Evolutionary conservation across 1,140 invertebrate species (phyloP), one percentile per base, ranked within the genome.

Genomic region (Brachionus koreanus): DNA sequence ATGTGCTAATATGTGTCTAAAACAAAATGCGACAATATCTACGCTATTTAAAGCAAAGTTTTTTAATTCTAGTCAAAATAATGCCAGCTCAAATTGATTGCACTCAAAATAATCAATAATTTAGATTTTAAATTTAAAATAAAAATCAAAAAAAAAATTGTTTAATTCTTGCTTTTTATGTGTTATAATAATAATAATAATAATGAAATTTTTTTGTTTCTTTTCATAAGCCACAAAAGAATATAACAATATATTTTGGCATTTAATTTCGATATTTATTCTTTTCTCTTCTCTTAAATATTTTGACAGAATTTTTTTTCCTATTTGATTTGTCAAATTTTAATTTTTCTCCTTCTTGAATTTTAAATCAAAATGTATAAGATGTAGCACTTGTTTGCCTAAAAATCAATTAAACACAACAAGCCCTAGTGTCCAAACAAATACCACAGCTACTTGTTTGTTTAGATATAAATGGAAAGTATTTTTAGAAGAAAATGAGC

Each of bases 31-130:
- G 49, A 1, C 39, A 42, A 7, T 42, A 13, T 42, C 6, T 42
- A 19, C 49, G 19, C 0, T 57, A 57, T 16, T 57, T 57, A 57
- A 57, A 57, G 49, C 49, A n/a, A 57, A 57, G 16, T 57, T 57
- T n/a, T 6, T 19, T 19, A 19, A 57, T 23, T 57, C 5, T 19
- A 49, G 13, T 49, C 43, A 49, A 49, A 29, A 49, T 49, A 57
- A 57, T 57, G 9, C 5, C 19, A 57, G n/a, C 49, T 29, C 49
- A 57, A 57, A 57, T 57, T 57, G 49, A 57, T 19, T 57, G 16
- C 49, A 57, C 49, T 57, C 49, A 57, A 57, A 57, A 57, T 57
- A 57, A 57, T 57, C 49, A 57, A 57, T 57, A 57, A 57, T 57
- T 57, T 57, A 25, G 49, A 57, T 19, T 57, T 57, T 57, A 57